phyloP scores from a whole-genome alignment of 2,888 invertebrate species.

The Strigamia crassipes region DNA sequence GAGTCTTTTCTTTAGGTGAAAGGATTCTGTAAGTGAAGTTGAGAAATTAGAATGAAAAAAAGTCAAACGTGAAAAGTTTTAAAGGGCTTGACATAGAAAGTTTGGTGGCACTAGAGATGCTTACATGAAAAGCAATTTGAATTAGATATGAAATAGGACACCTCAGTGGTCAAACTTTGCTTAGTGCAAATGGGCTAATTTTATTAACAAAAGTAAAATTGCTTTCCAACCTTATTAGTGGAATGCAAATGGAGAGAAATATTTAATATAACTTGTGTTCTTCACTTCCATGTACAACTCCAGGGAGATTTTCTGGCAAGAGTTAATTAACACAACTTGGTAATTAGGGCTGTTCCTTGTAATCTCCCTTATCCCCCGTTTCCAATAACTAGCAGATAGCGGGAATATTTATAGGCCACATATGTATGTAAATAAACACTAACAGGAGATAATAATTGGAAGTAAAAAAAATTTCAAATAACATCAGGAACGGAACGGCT shows the following conservation, averaged over 20 bases:
- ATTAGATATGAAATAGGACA: slow-evolving; percentile 20
- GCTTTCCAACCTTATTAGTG: slow-evolving; percentile 31
- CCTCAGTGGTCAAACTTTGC: slow-evolving; percentile 18
- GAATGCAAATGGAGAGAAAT: slow-evolving; percentile 31
- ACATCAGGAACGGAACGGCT: no score
- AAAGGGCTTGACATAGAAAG: background rate
- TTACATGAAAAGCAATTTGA: background rate
- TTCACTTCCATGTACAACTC: slow-evolving; percentile 3
- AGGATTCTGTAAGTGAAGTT: slow-evolving; percentile 3
- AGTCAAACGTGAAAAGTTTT: background rate
- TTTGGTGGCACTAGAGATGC: background rate
- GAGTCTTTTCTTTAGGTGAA: background rate
- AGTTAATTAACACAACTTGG: slow-evolving; percentile 31
- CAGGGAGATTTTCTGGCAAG: slow-evolving; percentile 12
- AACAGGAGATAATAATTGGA: background rate
- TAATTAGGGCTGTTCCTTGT: slow-evolving; percentile 34
- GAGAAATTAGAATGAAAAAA: background rate
- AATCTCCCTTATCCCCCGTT: slow-evolving; percentile 18
- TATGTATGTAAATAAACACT: slow-evolving; percentile 4
- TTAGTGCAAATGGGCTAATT: background rate
- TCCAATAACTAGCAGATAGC: slow-evolving; percentile 12
- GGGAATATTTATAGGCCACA: slow-evolving; percentile 26
- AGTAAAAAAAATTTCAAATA: no score
- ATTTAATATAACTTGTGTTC: slow-evolving; percentile 26
- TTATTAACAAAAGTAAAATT: slow-evolving; percentile 30